Evolutionary conservation across 2,888 invertebrate species (phyloP).

Genomic region (Drosophila picticornis): DNA sequence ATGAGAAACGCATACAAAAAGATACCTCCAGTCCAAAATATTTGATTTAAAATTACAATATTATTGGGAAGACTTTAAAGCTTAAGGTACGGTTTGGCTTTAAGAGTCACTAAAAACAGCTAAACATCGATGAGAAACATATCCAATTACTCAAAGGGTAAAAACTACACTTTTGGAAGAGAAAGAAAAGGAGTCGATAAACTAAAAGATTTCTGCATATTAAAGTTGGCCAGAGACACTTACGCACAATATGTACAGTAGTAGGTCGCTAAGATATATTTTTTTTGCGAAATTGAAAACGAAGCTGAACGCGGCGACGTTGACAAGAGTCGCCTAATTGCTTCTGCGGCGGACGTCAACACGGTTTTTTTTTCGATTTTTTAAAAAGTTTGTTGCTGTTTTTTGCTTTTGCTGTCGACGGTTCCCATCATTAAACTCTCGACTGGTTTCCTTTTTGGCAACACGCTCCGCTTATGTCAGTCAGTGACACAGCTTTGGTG

Average conservation of each 20-base stretch:
- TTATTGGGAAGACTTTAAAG: neutral
- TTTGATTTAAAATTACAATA: neutral
- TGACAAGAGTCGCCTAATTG: slow-evolving; percentile 74
- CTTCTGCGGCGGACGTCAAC: slow-evolving; percentile 72
- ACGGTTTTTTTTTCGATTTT: slow-evolving; percentile 68
- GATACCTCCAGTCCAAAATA: neutral
- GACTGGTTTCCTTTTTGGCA: slow-evolving; percentile 80
- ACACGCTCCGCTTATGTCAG: slow-evolving; percentile 72
- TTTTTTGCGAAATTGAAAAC: slow-evolving; percentile 52
- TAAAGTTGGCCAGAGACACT: slow-evolving; percentile 23
- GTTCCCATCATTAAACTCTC: slow-evolving; percentile 76
- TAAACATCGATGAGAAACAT: neutral
- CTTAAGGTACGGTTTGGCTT: neutral
- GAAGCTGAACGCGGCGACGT: slow-evolving; percentile 26
- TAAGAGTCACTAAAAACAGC: neutral
- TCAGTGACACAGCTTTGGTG: slow-evolving; percentile 31
- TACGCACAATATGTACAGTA: slow-evolving; percentile 44
- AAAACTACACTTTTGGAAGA: neutral
- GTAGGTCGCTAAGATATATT: slow-evolving; percentile 63
- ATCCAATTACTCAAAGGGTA: neutral
- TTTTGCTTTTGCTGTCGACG: slow-evolving; percentile 31
- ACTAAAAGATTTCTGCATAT: slow-evolving; percentile 41
- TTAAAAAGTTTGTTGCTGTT: slow-evolving; percentile 35
- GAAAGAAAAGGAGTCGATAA: slow-evolving; percentile 19
- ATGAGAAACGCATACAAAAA: neutral